Evolutionary conservation across 2,888 invertebrate genomes (phyloP).

Genomic region (Siphonodentalium dalli): DNA sequence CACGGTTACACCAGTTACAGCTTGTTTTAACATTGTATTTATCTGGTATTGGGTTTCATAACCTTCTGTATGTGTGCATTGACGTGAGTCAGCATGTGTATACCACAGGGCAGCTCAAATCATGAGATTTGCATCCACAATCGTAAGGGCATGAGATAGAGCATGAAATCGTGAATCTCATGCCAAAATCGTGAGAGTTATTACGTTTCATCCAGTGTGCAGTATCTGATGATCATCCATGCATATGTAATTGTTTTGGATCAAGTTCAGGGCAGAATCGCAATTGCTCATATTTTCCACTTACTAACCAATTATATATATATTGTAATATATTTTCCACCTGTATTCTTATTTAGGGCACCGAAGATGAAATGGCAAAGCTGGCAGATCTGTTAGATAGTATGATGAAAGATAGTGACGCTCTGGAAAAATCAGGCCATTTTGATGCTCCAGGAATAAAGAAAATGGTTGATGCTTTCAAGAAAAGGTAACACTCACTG

Average conservation of each 20-base stretch:
- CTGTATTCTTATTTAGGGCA: constrained; percentile 64
- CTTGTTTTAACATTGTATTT: no score
- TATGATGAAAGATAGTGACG: constrained; percentile 78
- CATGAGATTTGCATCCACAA: no score
- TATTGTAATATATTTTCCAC: not conserved
- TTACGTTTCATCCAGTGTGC: no score
- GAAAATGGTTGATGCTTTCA: constrained; percentile 78
- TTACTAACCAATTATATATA: not conserved
- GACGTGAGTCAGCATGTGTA: no score
- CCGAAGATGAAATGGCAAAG: constrained; percentile 86
- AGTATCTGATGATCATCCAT: no score
- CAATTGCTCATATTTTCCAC: not conserved
- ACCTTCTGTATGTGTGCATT: no score
- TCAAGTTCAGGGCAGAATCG: not conserved
- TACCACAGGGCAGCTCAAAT: no score
- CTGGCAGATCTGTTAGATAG: constrained; percentile 83
- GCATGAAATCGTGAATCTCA: no score
- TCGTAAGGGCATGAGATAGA: no score
- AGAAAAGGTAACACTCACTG: constrained; percentile 73
- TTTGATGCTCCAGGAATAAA: constrained; percentile 90
- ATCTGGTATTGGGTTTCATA: no score
- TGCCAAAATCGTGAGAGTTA: no score
- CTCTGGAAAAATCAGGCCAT: constrained; percentile 92
- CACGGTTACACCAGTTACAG: no score
- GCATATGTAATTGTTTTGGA: not conserved